Base-by-base conservation (phyloP, 2,113 vertebrate genomes). In the Poeciliopsis occidentalis region DNA sequence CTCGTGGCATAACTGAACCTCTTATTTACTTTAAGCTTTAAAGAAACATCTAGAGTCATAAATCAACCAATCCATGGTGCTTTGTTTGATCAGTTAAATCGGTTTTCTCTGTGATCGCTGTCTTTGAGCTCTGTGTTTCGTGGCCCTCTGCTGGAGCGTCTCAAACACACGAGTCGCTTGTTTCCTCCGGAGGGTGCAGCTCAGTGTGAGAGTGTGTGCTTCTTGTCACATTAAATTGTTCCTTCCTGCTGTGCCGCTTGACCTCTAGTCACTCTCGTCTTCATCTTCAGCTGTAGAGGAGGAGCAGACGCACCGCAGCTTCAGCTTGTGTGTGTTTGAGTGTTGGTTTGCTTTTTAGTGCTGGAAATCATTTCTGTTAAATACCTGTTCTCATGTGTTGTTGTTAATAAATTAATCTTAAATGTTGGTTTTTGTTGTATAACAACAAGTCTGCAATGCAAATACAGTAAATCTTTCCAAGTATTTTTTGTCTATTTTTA, bases 81-180 rank as follows among this genome's bases (percentile, higher is more conserved):
- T 41, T 70, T 24, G 5, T 60, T 27, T 32, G 27, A 57, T 11
- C 7, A 10, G 15, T 5, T 63, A 29, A 31, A 63, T 63, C 13
- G 15, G 61, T 70, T 29, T 0, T 10, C 44, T 19, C 44, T 47
- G 13, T 47, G 44, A 47, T 47, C 44, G 1, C 12, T 37, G 41
- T 27, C 76, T 76, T 72, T 76, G 73, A 57, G 80, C 80, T 88
- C 78, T 85, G 81, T 85, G 71, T 88, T 88, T 86, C 88, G 82
- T 90, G 88, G 87, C 90, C 88, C 90, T 91, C 88, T 91, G 90
- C 85, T 91, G 87, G 90, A 90, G 80, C 44, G 34, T 84, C 79
- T 79, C 74, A 88, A 88, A 83, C 81, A 87, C 69, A 69, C 51
- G 85, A 86, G 51, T 76, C 75, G 32, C 85, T 68, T 0, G 17